Conservation (phyloP, 2,797 vertebrate genomes). For the Paramormyrops hopkinsi region DNA sequence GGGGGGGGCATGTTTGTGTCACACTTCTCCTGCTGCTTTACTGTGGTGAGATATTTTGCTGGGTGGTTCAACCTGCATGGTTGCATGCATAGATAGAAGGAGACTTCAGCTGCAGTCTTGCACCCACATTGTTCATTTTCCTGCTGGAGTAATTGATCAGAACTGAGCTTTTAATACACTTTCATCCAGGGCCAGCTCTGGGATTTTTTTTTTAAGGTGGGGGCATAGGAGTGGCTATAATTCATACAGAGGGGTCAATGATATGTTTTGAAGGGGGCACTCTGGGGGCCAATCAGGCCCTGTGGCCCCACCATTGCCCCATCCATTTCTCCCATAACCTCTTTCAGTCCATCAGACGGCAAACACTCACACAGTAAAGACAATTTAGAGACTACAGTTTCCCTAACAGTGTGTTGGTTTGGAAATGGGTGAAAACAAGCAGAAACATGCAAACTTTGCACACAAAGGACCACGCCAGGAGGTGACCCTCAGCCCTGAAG, state of each 20-base stretch:
- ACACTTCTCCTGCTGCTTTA: not conserved
- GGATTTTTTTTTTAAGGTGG: not conserved
- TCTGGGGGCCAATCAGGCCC: not conserved
- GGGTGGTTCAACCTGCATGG: not conserved
- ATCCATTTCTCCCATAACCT: not conserved
- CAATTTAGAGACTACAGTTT: not conserved
- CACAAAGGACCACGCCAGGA: not conserved
- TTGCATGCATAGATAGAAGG: not conserved
- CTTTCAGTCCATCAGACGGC: not conserved
- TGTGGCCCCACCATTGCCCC: not conserved
- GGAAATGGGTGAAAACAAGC: not conserved
- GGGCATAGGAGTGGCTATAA: not conserved
- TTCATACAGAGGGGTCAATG: not conserved
- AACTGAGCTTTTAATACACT: not conserved
- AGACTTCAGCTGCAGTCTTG: not conserved
- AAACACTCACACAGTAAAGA: not conserved
- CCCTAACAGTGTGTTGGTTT: not conserved
- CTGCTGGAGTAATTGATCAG: not conserved
- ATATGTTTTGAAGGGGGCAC: not conserved
- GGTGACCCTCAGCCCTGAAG: not conserved
- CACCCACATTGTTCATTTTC: not conserved
- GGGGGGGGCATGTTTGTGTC: not conserved
- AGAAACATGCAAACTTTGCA: not conserved
- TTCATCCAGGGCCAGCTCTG: not conserved
- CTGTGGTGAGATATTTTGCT: not conserved